Conservation (phyloP, 64 coral and sea anemone species). For the Stylophora pistillata region DNA sequence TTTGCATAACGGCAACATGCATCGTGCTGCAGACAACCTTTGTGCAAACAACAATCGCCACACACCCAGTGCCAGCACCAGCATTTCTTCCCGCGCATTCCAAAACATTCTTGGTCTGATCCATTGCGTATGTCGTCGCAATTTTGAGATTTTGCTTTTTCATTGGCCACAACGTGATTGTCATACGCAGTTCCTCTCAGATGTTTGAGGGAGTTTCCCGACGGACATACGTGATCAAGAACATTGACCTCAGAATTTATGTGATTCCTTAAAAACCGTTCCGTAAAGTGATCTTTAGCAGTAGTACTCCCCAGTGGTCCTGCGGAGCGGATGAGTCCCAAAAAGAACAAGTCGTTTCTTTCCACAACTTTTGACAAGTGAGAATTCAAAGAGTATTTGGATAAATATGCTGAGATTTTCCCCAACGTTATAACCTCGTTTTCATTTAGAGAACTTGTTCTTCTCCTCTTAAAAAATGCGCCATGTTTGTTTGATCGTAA, state of each 20-base stretch:
- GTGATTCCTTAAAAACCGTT: no score
- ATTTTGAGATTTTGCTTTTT: neutral
- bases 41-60: constrained; percentile 59
- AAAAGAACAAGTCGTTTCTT: neutral
- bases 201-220: neutral
- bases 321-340: neutral
- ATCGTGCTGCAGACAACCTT: constrained; percentile 56
- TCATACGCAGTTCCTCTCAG: neutral
- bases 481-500: neutral
- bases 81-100: constrained; percentile 53
- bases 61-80: constrained; percentile 69
- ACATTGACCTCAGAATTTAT: no score
- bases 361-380: neutral
- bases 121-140: constrained; percentile 42
- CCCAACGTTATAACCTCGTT: neutral
- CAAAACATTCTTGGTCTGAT: constrained; percentile 26
- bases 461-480: neutral
- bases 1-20: constrained; percentile 24
- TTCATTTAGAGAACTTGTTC: neutral
- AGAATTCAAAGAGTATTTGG: neutral
- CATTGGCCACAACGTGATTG: neutral
- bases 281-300: neutral
- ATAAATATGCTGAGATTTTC: neutral
- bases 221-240: neutral
- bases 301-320: neutral